Conservation (phyloP, 30 jellyfish, hydroid and myxozoan species). For the Morbakka virulenta region DNA sequence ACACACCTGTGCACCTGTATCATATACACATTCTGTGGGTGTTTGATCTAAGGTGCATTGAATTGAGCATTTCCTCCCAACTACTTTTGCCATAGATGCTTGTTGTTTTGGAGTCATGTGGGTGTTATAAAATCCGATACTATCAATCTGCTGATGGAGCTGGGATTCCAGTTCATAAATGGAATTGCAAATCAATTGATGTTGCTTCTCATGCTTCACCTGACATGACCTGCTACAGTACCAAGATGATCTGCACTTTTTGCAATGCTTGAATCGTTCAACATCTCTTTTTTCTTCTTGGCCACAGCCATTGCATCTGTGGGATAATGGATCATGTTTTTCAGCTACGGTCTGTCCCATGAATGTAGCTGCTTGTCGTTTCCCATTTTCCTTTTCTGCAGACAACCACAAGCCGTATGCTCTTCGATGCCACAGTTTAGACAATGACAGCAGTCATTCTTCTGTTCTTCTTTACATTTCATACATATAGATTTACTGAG, state of each 20-base stretch:
- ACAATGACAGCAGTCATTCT: slow-evolving; percentile 27
- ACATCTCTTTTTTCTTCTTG: not conserved
- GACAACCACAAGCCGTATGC: slow-evolving; percentile 21
- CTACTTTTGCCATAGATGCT: not conserved
- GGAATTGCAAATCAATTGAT: too few species aligned
- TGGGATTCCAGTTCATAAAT: not conserved
- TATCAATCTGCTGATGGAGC: not conserved
- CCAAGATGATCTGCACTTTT: slow-evolving; percentile 1
- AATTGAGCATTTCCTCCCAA: not conserved
- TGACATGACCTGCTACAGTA: slow-evolving; percentile 25
- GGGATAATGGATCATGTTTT: too few species aligned
- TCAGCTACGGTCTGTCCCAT: slow-evolving; percentile 25
- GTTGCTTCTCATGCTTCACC: slow-evolving; percentile 5
- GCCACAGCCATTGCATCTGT: slow-evolving; percentile 6
- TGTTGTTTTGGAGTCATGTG: not conserved
- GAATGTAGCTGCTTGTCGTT: slow-evolving; percentile 24
- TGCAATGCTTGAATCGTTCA: not conserved
- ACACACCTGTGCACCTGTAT: not conserved
- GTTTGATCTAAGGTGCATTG: not conserved
- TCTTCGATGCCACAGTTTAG: slow-evolving; percentile 12
- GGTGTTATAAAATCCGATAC: not conserved
- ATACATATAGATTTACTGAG: too few species aligned
- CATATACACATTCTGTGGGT: not conserved
- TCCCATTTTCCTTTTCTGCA: not conserved
- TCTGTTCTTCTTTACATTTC: too few species aligned